Base-by-base conservation (phyloP, 2,113 vertebrate species). In the Willisornis vidua region DNA sequence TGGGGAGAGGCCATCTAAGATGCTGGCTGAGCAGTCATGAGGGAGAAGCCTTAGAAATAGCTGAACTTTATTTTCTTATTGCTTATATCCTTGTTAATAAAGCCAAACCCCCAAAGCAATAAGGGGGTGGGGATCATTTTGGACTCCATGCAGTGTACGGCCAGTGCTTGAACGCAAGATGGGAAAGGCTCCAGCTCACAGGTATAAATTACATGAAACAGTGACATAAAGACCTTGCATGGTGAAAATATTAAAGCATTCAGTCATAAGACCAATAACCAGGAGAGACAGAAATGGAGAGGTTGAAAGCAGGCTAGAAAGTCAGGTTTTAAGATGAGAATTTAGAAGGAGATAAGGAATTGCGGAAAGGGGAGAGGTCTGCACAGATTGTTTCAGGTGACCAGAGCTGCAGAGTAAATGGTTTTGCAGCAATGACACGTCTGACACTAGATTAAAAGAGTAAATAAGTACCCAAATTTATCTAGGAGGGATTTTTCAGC, bases 221-320 rank as follows among this genome's bases (percentile, higher is more conserved):
- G 92, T 97, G 96, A 96, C 96, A 97, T 94, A 97, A 97, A 97
- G 95, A 95, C 96, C 96, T 96, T 97, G 96, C 94, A 96, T 96
- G 96, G 96, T 93, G 96, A 97, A 97, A 97, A 97, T 97, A 97
- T 97, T 97, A 97, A 97, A 97, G 96, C 96, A 96, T 97, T 97
- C 96, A 96, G 96, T 97, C 96, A 97, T 97, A 96, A 95, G 96
- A 94, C 96, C 96, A 97, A 97, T 97, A 97, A 97, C 94, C 92
- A 95, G 83, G 96, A 96, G 77, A 96, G 96, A 96, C 92, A 96
- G 96, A 96, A 96, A 97, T 79, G 86, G 85, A 95, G 92, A 91
- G 93, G 90, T 87, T 95, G 95, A 94, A 94, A 83, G 88, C 86
- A 96, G 95, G 90, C 92, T 95, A 84, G 86, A 92, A 95, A 96